Evolutionary conservation across 2,797 vertebrate genomes (phyloP), one percentile per base, ranked within the genome.

Genomic region (Gambelia wislizenii): DNA sequence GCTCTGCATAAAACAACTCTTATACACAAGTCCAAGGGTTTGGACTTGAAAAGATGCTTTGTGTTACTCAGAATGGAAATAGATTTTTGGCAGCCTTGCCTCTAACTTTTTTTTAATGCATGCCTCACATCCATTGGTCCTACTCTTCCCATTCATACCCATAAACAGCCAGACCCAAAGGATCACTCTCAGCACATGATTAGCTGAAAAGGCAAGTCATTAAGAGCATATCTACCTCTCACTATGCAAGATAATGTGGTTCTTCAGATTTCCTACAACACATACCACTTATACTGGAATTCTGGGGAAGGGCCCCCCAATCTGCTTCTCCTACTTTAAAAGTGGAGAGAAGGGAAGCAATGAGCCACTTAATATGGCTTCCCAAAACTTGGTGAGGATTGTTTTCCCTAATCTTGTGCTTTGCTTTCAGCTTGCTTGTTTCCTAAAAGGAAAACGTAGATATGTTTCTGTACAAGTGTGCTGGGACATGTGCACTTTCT

Each of bases 171-270:
- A 85, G 36, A 10, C 86, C 69, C 93, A 95, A 95, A 92, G 77
- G 72, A 94, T 93, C 92, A 93, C 88, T 90, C 81, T 95, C 91
- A 93, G 95, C 95, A 93, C 93, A 94, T 96, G 96, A 97, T 97
- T 97, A 97, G 94, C 93, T 1, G 86, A 93, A 95, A 96, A 97
- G 96, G 95, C 93, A 93, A 93, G 94, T 95, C 96, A 96, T 97
- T 97, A 97, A 97, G 96, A 96, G 95, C 95, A 92, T 95, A 95
- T 97, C 96, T 95, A 96, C 96, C 95, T 96, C 96, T 92, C 91
- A 95, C 95, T 94, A 94, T 92, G 95, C 93, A 96, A 95, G 92
- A 97, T 97, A 96, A 97, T 96, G 95, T 91, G 95, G 89, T 92
- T 89, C 95, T 91, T 94, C 96, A 96, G 94, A 94, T 93, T 81